A percentile compares a stretch with the other conserved stretches of the same genome.
Evolutionary conservation across 1,140 invertebrate species (phyloP).

Genomic region (Ceratoteleas bidentatus): DNA sequence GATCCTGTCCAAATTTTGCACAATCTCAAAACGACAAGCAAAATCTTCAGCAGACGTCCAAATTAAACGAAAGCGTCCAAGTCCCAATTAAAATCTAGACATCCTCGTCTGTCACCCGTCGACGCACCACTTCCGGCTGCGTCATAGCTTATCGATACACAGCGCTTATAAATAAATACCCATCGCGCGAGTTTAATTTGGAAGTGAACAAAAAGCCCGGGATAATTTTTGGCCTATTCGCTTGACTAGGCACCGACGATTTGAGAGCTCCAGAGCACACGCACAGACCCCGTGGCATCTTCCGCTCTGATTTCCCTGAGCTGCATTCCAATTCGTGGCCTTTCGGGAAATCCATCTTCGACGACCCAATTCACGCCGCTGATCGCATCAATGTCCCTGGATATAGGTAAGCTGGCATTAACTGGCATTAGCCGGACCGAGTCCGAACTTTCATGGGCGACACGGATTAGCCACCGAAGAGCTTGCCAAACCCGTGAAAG

Average conservation of each 20-base stretch:
- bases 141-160: constrained; percentile 30
- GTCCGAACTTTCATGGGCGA: too few relatives aligned
- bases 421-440: constrained; percentile 9
- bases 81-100: background rate
- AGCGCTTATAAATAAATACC: constrained; percentile 25
- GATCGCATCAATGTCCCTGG: constrained; percentile 92
- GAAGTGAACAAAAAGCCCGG: constrained; percentile 8
- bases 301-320: constrained; percentile 85
- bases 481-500: too few relatives aligned
- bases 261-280: constrained; percentile 91
- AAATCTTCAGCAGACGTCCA: too few relatives aligned
- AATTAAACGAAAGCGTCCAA: too few relatives aligned
- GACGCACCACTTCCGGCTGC: constrained; percentile 18
- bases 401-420: constrained; percentile 83
- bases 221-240: constrained; percentile 27
- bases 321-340: constrained; percentile 85
- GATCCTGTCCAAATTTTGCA: too few relatives aligned
- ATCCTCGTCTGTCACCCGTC: background rate
- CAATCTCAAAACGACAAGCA: too few relatives aligned
- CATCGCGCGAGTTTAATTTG: background rate
- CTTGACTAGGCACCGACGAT: constrained; percentile 90
- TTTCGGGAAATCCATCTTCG: constrained; percentile 91
- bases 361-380: constrained; percentile 88
- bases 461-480: too few relatives aligned
- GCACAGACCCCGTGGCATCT: constrained; percentile 87